Percentiles rank a stretch among this genome's conserved stretches.
These are phyloP conservation scores for Notothenia coriiceps DNA, from an alignment of 2,113 vertebrate species.

Conservation along the genomic window DNA sequence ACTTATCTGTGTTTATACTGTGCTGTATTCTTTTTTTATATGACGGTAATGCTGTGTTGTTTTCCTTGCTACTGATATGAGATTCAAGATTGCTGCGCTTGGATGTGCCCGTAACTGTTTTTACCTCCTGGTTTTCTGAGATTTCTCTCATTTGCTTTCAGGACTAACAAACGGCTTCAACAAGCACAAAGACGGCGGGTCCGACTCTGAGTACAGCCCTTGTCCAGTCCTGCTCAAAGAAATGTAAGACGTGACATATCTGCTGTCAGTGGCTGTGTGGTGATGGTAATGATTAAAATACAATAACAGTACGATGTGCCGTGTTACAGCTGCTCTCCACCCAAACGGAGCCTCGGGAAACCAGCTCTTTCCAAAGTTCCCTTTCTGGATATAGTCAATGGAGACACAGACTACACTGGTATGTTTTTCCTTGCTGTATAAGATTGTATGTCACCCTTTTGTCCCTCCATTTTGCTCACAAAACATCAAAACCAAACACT, in stretches of 20 bases:
- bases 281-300: background rate
- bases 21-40: background rate
- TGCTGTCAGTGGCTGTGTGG: background rate
- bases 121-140: background rate
- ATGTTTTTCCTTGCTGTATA: slow-evolving; percentile 42
- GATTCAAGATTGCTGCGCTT: background rate
- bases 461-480: background rate
- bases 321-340: slow-evolving; percentile 84
- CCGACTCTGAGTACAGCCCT: slow-evolving; percentile 88
- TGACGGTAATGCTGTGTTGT: background rate
- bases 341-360: slow-evolving; percentile 94
- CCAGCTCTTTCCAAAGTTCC: slow-evolving; percentile 94
- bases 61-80: background rate
- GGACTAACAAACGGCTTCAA: slow-evolving; percentile 92
- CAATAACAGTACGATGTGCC: background rate
- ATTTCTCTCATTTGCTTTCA: slow-evolving; percentile 70
- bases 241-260: slow-evolving; percentile 81
- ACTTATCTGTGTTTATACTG: background rate
- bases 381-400: slow-evolving; percentile 91
- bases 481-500: too few species aligned
- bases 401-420: slow-evolving; percentile 89
- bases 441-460: background rate
- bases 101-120: background rate
- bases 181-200: slow-evolving; percentile 86
- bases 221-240: slow-evolving; percentile 86